Percentiles rank a stretch among this genome's conserved stretches.
Evolutionary conservation across 2,113 vertebrate species (phyloP).

Genomic region (Lepus americanus): DNA sequence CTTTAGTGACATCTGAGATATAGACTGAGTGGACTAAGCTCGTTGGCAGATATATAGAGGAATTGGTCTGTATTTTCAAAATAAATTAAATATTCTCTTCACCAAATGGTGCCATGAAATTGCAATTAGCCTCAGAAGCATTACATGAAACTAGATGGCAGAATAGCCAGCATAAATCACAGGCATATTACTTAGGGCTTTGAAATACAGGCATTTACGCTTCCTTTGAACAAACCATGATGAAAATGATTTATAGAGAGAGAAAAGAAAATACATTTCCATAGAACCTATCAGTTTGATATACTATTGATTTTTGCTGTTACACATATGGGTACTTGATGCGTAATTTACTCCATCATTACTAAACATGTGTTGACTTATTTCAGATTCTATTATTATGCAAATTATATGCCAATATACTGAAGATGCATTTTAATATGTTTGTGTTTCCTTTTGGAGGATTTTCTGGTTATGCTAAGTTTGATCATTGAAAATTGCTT

Average conservation of each 20-base stretch:
- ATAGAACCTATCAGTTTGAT: constrained; percentile 21
- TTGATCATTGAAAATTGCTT: constrained; percentile 52
- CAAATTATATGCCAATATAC: constrained; percentile 73
- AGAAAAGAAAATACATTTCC: constrained; percentile 62
- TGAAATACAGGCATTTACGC: constrained; percentile 79
- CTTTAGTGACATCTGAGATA: neutral
- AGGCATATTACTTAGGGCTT: constrained; percentile 80
- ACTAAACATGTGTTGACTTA: constrained; percentile 80
- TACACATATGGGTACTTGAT: constrained; percentile 49
- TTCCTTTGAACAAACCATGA: constrained; percentile 80
- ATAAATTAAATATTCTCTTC: neutral
- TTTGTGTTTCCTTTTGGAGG: constrained; percentile 62
- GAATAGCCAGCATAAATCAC: constrained; percentile 70
- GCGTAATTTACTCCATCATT: constrained; percentile 75
- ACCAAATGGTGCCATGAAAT: neutral
- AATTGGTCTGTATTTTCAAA: neutral
- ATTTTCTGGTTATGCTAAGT: constrained; percentile 60
- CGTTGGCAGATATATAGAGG: neutral
- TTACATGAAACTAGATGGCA: constrained; percentile 20
- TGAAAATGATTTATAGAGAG: constrained; percentile 79
- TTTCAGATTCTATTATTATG: constrained; percentile 83
- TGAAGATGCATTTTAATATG: constrained; percentile 62
- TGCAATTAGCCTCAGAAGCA: constrained; percentile 50
- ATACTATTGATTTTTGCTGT: constrained; percentile 57
- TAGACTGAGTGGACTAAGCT: neutral